Base-by-base conservation (phyloP, 2,113 vertebrate species). In the Grantiella picta region DNA sequence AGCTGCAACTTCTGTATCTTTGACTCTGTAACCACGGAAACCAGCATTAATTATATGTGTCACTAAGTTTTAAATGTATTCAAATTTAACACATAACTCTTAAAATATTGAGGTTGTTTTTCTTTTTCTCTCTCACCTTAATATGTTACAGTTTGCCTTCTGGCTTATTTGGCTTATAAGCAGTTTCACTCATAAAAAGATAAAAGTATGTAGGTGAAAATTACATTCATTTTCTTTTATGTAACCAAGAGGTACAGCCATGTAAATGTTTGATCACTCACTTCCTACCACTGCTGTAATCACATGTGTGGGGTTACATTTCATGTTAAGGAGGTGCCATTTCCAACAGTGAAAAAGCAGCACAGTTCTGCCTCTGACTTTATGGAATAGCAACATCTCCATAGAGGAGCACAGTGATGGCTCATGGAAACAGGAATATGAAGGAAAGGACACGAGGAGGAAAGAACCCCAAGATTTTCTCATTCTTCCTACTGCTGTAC, bases 41-140 rank as follows among this genome's bases (percentile, higher is more conserved):
- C 96, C 50, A 92, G 82, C 59, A 83, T 81, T 95, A 96, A 97
- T 97, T 96, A 84, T 88, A 82, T 73, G 64, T 96, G 92, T 92
- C 59, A 73, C 84, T 83, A 92, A 96, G 81, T 96, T 95, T 94
- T 92, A 94, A 94, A 96, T 83, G n/a, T 81, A 95, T 96, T 95
- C 71, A 92, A 86, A 97, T 96, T 85, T 94, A 92, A 95, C 78
- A 71, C 66, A 86, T 91, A 88, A 73, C n/a, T 92, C 71, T 85
- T 78, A 91, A 96, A 95, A 95, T 82, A 95, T 36, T 94, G 87
- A 94, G 22, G 44, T 33, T 89, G 81, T 63, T 95, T 96, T 94
- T 84, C 83, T 73, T 88, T 86, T 91, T 92, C 85, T 91, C 66
- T 86, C 91, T 95, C 92, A 94, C 89, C 92, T 96, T 92, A 94